Percentiles rank a stretch among this genome's conserved stretches.
Evolutionary conservation across 2,888 invertebrate genomes (phyloP).

Genomic region (Caradrina clavipalpis): DNA sequence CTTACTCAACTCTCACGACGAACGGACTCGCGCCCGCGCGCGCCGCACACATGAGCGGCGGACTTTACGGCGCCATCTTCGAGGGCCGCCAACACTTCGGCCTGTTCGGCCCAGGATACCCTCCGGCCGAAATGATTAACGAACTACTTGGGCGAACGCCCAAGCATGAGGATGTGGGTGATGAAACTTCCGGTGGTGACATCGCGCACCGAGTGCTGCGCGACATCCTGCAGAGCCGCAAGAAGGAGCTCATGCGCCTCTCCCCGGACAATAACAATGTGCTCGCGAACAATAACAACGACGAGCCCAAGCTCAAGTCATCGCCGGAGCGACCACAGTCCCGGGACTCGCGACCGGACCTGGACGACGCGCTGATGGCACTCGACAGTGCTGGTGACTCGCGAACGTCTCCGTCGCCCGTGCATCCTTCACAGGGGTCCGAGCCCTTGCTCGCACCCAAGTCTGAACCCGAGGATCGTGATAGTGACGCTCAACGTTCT

Average conservation of each 20-base stretch:
- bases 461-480: slow-evolving; percentile 92
- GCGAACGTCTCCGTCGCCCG: slow-evolving; percentile 90
- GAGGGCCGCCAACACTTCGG: slow-evolving; percentile 95
- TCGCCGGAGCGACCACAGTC: slow-evolving; percentile 92
- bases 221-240: slow-evolving; percentile 97
- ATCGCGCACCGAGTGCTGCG: slow-evolving; percentile 96
- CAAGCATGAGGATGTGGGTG: slow-evolving; percentile 92
- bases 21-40: slow-evolving; percentile 90
- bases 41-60: slow-evolving; percentile 96
- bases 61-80: slow-evolving; percentile 97
- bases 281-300: slow-evolving; percentile 90
- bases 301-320: slow-evolving; percentile 89
- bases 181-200: slow-evolving; percentile 88
- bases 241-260: slow-evolving; percentile 94
- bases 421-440: slow-evolving; percentile 84
- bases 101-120: slow-evolving; percentile 96
- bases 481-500: slow-evolving; percentile 91
- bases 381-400: slow-evolving; percentile 90
- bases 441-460: slow-evolving; percentile 92
- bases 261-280: slow-evolving; percentile 91
- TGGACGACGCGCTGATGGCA: slow-evolving; percentile 92
- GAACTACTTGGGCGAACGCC: slow-evolving; percentile 96
- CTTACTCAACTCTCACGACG: slow-evolving; percentile 93
- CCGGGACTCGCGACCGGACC: slow-evolving; percentile 91
- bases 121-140: slow-evolving; percentile 97